Evolutionary conservation across 1,140 invertebrate species (phyloP).

Genomic region (Bombus waltoni): DNA sequence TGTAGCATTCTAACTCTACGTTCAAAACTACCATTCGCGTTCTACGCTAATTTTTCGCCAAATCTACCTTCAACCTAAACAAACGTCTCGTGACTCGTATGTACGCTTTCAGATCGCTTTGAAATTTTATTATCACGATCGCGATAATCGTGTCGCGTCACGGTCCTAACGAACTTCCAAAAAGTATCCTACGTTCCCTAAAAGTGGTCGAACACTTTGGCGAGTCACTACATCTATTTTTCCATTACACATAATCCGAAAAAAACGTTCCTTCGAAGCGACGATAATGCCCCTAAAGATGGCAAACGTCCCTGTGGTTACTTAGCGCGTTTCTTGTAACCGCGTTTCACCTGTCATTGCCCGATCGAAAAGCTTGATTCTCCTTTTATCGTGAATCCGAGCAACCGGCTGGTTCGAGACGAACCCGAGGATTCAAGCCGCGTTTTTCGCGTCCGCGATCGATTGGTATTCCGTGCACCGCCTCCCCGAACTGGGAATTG

Average conservation of each 20-base stretch:
- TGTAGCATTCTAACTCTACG: too few species aligned
- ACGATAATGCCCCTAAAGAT: conserved; percentile 28
- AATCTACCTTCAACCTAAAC: too few species aligned
- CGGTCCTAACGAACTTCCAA: too few species aligned
- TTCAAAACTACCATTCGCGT: too few species aligned
- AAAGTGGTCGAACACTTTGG: not conserved
- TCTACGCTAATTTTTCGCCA: too few species aligned
- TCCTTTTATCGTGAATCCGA: conserved; percentile 46
- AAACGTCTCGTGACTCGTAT: too few species aligned
- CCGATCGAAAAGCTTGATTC: conserved; percentile 35
- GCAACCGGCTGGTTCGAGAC: conserved; percentile 4
- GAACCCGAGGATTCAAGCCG: conserved; percentile 32
- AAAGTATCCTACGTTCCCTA: too few species aligned
- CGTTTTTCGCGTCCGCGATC: conserved; percentile 40
- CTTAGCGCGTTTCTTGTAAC: not conserved
- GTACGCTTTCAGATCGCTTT: too few species aligned
- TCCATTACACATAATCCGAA: not conserved
- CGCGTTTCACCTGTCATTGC: conserved; percentile 35
- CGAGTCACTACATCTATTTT: not conserved
- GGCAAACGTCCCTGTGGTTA: conserved; percentile 24
- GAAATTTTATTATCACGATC: too few species aligned
- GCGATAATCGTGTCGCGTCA: too few species aligned
- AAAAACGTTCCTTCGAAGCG: not conserved
- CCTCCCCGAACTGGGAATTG: conserved; percentile 47
- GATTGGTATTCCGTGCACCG: conserved; percentile 40